Percentiles rank a stretch among this genome's conserved stretches.
Evolutionary conservation across 35 echinoderm and acorn worm species (phyloP).

Genomic region (Heliocidaris erythrogramma): DNA sequence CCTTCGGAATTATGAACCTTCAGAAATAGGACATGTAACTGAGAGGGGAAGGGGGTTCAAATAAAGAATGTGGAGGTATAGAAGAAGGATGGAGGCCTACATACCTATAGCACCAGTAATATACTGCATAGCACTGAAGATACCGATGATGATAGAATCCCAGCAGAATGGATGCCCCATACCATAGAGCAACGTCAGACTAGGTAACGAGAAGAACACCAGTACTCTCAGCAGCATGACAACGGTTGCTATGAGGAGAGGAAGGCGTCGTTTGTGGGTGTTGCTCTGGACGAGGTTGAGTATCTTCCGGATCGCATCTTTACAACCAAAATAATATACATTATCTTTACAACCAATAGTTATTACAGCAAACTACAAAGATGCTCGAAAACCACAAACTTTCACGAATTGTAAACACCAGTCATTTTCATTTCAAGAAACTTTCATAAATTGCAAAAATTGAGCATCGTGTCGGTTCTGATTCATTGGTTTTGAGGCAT

Average conservation of each 20-base stretch:
- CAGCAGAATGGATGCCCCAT: conserved; percentile 52
- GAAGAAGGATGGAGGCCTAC: not conserved
- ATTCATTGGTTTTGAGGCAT: no score
- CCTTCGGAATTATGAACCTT: no score
- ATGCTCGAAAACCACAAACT: no score
- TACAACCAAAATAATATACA: no score
- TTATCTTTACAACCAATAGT: no score
- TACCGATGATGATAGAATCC: conserved; percentile 31
- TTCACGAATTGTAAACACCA: no score
- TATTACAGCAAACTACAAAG: no score
- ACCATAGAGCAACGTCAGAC: conserved; percentile 44
- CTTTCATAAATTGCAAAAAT: no score
- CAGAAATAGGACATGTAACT: no score
- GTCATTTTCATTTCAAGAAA: no score
- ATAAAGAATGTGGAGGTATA: not conserved
- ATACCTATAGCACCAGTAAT: conserved; percentile 43
- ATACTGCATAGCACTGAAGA: conserved; percentile 54
- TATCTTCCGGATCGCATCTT: not conserved
- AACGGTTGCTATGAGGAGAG: not conserved
- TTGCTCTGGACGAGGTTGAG: conserved; percentile 54
- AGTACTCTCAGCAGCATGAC: conserved; percentile 22
- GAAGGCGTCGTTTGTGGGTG: conserved; percentile 42
- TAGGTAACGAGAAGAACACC: conserved; percentile 49
- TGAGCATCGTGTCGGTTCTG: no score
- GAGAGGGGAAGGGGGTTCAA: not conserved